Conservation (phyloP, 37 sponge, comb jelly and placozoan species). For the Dysidea cf. avara region DNA sequence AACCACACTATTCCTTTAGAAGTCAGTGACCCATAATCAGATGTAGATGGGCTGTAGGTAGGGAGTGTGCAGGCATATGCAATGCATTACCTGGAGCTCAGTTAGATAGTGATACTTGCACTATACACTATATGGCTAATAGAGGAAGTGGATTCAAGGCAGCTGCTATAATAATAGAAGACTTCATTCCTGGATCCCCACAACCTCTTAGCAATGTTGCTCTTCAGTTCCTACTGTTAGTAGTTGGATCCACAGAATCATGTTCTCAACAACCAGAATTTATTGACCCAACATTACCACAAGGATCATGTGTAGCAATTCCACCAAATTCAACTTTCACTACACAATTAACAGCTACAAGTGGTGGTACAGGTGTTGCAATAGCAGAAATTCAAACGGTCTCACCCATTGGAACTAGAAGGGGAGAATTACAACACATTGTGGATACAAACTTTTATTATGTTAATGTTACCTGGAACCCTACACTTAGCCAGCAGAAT, state of each 20-base stretch:
- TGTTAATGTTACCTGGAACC: constrained; percentile 30
- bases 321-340: constrained; percentile 26
- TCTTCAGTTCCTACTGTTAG: constrained; percentile 34
- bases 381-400: too few species aligned
- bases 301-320: too few species aligned
- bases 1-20: constrained; percentile 47
- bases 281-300: constrained; percentile 4
- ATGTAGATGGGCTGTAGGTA: too few species aligned
- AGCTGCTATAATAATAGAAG: constrained; percentile 39
- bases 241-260: constrained; percentile 3
- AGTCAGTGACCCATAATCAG: constrained; percentile 43
- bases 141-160: constrained; percentile 19
- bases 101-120: constrained; percentile 16
- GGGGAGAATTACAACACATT: constrained; percentile 1
- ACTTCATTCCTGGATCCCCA: constrained; percentile 7
- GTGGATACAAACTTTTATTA: neutral
- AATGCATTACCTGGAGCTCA: constrained; percentile 37
- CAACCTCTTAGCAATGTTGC: constrained; percentile 35
- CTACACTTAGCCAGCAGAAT: constrained; percentile 11
- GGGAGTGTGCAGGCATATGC: constrained; percentile 53
- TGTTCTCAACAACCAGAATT: too few species aligned
- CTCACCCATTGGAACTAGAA: constrained; percentile 10
- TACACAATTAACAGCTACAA: constrained; percentile 20
- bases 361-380: constrained; percentile 10
- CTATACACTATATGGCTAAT: constrained; percentile 12